Percentiles rank a stretch among this genome's conserved stretches.
phyloP scores from a whole-genome alignment of 2,888 invertebrate genomes.

The Ichneumoninae sp. region DNA sequence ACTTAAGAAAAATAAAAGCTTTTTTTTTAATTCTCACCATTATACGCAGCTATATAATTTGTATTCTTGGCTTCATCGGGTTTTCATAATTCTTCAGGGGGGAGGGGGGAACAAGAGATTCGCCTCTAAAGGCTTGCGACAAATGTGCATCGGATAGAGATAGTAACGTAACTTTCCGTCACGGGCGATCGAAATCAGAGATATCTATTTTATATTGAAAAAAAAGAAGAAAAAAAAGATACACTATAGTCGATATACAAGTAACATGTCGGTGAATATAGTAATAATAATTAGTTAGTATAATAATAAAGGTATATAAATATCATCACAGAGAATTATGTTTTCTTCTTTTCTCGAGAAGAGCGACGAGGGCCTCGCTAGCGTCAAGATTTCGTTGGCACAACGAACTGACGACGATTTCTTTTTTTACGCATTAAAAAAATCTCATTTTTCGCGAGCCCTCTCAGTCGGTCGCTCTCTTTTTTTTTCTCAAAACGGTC shows the following conservation, averaged over 20 bases:
- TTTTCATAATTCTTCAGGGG: constrained; percentile 47
- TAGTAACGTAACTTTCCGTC: constrained; percentile 20
- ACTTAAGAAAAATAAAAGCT: constrained; percentile 54
- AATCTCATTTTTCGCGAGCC: not conserved
- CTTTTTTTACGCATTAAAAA: constrained; percentile 4
- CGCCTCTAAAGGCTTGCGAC: constrained; percentile 28
- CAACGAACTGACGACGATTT: not conserved
- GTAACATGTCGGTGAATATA: constrained; percentile 67
- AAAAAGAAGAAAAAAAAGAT: constrained; percentile 36
- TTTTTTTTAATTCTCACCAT: constrained; percentile 12
- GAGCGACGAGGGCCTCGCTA: constrained; percentile 38
- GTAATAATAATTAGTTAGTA: constrained; percentile 70
- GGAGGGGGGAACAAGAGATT: constrained; percentile 10
- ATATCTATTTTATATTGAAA: constrained; percentile 7
- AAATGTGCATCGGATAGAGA: constrained; percentile 8
- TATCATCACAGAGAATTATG: constrained; percentile 80
- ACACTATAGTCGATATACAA: constrained; percentile 66
- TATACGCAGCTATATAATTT: constrained; percentile 32
- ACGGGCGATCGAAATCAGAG: constrained; percentile 34
- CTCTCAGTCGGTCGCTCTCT: constrained; percentile 19
- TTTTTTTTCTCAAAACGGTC: constrained; percentile 11
- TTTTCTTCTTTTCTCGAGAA: constrained; percentile 56
- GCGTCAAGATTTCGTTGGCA: constrained; percentile 19
- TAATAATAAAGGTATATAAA: constrained; percentile 77
- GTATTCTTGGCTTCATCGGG: constrained; percentile 33